These are phyloP conservation scores for Anoplopoma fimbria DNA, from an alignment of 2,113 vertebrate genomes.

Conservation along the genomic window DNA sequence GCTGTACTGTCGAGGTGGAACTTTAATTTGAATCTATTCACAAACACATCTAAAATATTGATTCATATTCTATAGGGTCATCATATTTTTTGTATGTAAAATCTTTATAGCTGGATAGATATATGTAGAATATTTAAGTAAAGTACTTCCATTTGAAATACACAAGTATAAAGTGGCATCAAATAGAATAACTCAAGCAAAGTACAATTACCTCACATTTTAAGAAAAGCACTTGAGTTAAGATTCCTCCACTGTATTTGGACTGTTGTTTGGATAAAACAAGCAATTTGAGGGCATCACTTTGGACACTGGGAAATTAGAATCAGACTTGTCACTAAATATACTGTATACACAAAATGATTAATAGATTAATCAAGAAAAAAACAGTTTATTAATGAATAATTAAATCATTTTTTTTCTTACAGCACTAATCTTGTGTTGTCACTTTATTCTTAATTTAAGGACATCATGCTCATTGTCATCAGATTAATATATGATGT, in stretches of 20 bases:
- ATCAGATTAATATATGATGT: neutral
- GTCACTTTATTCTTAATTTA: neutral
- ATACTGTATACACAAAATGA: neutral
- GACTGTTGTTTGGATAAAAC: neutral
- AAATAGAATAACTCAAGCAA: neutral
- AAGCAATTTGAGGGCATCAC: neutral
- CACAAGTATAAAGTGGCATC: neutral
- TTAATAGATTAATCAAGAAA: neutral
- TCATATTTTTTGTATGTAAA: neutral
- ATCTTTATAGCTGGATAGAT: neutral
- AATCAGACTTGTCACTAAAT: neutral
- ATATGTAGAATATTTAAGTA: neutral
- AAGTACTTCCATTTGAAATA: neutral
- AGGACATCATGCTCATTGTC: too few relatives aligned
- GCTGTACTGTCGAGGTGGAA: neutral
- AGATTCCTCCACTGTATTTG: neutral
- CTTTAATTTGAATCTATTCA: neutral
- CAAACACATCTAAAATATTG: neutral
- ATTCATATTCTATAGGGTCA: neutral
- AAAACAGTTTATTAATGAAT: neutral
- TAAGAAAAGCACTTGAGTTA: neutral
- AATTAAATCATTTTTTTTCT: neutral
- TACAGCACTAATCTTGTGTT: neutral
- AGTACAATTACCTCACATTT: neutral
- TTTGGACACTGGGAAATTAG: neutral